Evolutionary conservation across 2,797 vertebrate genomes (phyloP).

Genomic region (Rhinophrynus dorsalis): DNA sequence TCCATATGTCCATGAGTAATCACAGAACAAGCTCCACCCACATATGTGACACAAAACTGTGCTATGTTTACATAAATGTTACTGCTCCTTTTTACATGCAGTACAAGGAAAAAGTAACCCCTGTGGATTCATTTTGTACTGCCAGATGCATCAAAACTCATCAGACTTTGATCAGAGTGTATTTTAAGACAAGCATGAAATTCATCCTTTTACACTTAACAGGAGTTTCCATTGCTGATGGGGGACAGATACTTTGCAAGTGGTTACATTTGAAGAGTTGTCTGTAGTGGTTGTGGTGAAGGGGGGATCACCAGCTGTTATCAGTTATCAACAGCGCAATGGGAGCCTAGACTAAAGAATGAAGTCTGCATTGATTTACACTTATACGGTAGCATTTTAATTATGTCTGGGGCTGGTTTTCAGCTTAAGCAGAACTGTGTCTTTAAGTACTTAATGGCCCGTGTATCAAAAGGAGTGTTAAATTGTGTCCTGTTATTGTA

Average conservation of each 20-base stretch:
- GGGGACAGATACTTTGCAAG: background rate
- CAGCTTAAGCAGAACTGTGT: background rate
- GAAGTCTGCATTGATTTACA: constrained; percentile 16
- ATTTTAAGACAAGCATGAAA: no score
- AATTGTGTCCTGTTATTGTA: background rate
- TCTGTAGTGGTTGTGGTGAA: constrained; percentile 5
- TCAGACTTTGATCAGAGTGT: no score
- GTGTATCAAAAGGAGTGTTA: background rate
- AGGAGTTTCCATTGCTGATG: constrained; percentile 3
- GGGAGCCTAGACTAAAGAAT: constrained; percentile 11
- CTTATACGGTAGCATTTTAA: constrained; percentile 13
- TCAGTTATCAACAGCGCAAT: constrained; percentile 20
- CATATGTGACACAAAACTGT: no score
- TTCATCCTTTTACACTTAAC: no score
- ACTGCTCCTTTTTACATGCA: no score
- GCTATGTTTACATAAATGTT: no score
- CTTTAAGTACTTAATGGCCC: background rate
- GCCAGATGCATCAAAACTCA: no score
- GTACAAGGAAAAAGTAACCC: no score
- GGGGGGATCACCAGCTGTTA: constrained; percentile 18
- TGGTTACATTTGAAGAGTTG: background rate
- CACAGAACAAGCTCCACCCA: no score
- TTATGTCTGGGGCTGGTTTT: constrained; percentile 17
- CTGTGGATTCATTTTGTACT: no score
- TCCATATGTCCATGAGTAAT: no score